Base-by-base conservation (phyloP, 2,113 vertebrate species). In the Choloepus hoffmanni region DNA sequence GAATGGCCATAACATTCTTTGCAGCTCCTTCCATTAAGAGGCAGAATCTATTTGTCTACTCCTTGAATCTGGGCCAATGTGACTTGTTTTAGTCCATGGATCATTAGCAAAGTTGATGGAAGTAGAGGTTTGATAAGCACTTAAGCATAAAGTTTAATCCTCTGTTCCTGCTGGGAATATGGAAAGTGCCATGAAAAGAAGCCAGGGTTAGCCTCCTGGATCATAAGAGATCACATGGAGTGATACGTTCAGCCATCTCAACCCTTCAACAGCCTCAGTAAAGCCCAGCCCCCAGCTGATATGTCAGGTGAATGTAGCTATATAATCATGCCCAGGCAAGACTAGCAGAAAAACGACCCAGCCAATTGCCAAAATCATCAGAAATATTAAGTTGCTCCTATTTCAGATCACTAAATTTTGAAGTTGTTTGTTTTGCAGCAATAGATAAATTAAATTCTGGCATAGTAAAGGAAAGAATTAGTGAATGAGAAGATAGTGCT, bases 381-480 rank as follows among this genome's bases (percentile, higher is more conserved):
- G 55, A 77, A 78, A 67, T 79, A 55, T 36, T 43, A 73, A 73
- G n/a, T 18, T 90, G n/a, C 53, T 73, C 18, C 60, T 40, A 77
- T 79, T 89, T 93, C 48, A 89, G 40, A 74, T 36, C 14, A 67
- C 13, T 48, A 92, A 6, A 36, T 48, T 74, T 48, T 68, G 84
- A 94, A 92, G 73, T 77, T 50, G 30, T 87, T 89, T 92, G 4
- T 78, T 72, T 24, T 8, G 6, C 45, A 67, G 40, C 48, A 72
- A 70, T n/a, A 73, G 33, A 40, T 65, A 90, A 77, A 2, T 55
- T 24, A 87, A n/a, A 87, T 2, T 40, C 13, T 91, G 82, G 15
- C 33, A 36, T 18, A 60, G 55, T 81, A n/a, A 90, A 92, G 72
- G 45, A 78, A 18, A 90, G 7, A 92, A 79, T 91, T 84, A 72